A percentile compares a stretch with the other conserved stretches of the same genome.
Conservation (phyloP, 1,140 invertebrate species). For the Chironomus tepperi region DNA sequence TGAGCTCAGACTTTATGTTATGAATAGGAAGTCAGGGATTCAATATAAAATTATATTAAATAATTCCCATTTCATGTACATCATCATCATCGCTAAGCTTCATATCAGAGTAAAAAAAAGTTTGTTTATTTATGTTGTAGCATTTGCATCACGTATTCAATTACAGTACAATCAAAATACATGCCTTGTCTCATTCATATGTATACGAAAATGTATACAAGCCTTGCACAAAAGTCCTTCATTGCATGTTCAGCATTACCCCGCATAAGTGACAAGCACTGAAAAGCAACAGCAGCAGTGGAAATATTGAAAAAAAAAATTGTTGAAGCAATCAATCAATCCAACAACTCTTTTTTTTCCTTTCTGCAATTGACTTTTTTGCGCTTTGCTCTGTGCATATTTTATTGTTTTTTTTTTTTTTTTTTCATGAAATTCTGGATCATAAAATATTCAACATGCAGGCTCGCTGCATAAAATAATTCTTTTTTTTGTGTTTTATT, state of each 20-base stretch:
- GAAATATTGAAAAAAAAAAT: neutral
- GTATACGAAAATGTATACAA: neutral
- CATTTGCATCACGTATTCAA: conserved; percentile 12
- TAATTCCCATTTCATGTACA: no score
- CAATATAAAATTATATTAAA: neutral
- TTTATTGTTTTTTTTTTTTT: neutral
- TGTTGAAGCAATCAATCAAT: neutral
- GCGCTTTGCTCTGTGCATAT: neutral
- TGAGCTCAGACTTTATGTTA: no score
- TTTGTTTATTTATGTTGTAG: neutral
- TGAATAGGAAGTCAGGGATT: neutral
- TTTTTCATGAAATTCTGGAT: neutral
- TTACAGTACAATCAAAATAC: neutral
- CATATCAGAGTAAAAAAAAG: no score
- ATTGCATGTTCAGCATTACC: neutral
- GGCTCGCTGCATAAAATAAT: neutral
- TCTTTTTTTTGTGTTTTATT: no score
- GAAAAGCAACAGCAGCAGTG: neutral
- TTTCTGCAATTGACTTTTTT: neutral
- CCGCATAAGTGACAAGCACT: neutral
- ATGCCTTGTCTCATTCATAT: neutral
- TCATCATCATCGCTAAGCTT: no score
- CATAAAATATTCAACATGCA: neutral
- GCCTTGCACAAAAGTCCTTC: neutral
- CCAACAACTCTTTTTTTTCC: conserved; percentile 1